phyloP scores from a whole-genome alignment of 1,140 invertebrate species.

The Zaprionus lachaisei region DNA sequence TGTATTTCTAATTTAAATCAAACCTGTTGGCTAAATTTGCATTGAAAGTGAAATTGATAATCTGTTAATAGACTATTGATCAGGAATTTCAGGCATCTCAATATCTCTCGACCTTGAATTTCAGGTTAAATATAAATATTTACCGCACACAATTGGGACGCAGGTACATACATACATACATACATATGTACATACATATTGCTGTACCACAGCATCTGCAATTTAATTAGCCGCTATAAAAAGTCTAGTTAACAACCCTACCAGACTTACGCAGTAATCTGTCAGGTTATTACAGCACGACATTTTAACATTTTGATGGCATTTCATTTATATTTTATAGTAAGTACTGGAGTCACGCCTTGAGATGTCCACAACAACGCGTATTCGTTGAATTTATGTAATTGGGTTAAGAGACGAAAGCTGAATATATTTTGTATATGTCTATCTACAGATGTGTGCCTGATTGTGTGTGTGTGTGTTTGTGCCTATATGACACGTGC shows the following conservation, averaged over 20 bases:
- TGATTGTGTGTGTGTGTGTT: background rate
- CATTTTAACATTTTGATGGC: background rate
- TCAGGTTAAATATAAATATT: slow-evolving; percentile 17
- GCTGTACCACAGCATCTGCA: background rate
- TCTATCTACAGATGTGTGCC: background rate
- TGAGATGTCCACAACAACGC: slow-evolving; percentile 23
- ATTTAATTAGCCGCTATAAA: background rate
- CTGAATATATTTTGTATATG: background rate
- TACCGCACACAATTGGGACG: background rate
- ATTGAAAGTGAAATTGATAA: slow-evolving; percentile 12
- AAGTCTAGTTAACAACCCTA: background rate
- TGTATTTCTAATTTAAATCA: background rate
- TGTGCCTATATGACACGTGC: background rate
- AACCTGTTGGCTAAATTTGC: slow-evolving; percentile 22
- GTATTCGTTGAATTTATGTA: slow-evolving; percentile 32
- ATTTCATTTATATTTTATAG: slow-evolving; percentile 4
- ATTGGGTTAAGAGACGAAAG: slow-evolving; percentile 45
- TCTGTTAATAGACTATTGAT: too few relatives aligned
- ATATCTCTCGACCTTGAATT: slow-evolving; percentile 8
- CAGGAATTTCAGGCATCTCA: too few relatives aligned
- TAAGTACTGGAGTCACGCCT: slow-evolving; percentile 26
- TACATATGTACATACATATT: too few relatives aligned
- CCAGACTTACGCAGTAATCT: background rate
- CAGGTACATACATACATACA: background rate
- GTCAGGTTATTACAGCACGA: background rate